A percentile compares a stretch with the other conserved stretches of the same genome.
phyloP scores from a whole-genome alignment of 2,888 invertebrate genomes.

The Drosophila pseudotakahashii region DNA sequence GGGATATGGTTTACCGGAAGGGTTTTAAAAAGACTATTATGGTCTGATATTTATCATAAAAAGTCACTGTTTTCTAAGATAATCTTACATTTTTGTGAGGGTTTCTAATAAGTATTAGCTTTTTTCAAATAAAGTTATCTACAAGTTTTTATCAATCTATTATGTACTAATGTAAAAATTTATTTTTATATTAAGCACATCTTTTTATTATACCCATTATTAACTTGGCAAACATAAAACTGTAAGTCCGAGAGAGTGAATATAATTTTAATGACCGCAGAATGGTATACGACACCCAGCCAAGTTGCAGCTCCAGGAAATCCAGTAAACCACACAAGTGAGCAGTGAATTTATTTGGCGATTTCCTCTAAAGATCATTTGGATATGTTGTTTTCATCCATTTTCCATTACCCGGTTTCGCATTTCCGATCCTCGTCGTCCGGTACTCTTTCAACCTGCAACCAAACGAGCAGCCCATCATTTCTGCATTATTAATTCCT shows the following conservation, averaged over 20 bases:
- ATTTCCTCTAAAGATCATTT: constrained; percentile 24
- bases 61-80: too few relatives aligned
- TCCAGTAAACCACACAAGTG: neutral
- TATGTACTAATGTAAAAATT: too few relatives aligned
- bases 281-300: neutral
- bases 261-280: neutral
- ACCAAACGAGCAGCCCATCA: constrained; percentile 24
- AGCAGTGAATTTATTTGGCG: constrained; percentile 3
- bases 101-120: too few relatives aligned
- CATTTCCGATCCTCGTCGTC: constrained; percentile 31
- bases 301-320: neutral
- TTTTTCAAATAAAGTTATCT: too few relatives aligned
- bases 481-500: constrained; percentile 50
- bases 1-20: neutral
- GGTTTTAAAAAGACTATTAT: too few relatives aligned
- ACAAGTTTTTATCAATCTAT: too few relatives aligned
- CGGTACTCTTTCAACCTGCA: constrained; percentile 7
- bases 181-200: neutral
- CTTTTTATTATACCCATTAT: neutral
- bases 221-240: neutral
- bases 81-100: too few relatives aligned
- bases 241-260: neutral
- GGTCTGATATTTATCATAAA: too few relatives aligned
- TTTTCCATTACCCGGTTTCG: constrained; percentile 23
- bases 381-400: neutral